Evolutionary conservation across 2,888 invertebrate species (phyloP), one percentile per base, ranked within the genome.

Genomic region (Ormyrus rosae): DNA sequence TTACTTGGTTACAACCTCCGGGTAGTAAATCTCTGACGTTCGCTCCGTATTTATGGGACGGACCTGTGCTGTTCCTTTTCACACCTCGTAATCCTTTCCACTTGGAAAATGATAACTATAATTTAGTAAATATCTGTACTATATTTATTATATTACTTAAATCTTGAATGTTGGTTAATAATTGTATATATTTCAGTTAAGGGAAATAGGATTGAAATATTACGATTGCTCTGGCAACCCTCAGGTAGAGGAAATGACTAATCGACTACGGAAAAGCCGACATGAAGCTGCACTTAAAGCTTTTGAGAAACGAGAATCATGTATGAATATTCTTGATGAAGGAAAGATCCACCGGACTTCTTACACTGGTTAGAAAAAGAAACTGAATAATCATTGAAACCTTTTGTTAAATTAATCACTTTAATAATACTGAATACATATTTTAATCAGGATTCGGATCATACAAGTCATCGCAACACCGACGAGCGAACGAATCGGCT

Each of bases 81-180:
- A 95, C 96, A 0, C 96, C 96, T 7, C 92, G 94, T 80, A 95
- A 95, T 90, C 94, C 96, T n/a, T 91, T 96, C 60, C 92, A 93
- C 86, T 91, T 92, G 73, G 92, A 93, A 83, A 92, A 94, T 85
- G 94, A 95, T 69, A 93, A 94, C 85, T 95, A 94, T 88, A 92
- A 94, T 85, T 91, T 96, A 93, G 96, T 96, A 92, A 81, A 82
- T 79, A 68, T 63, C 9, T 63, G n/a, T 6, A 11, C 7, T 68
- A 6, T 55, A 53, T 69, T 69, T 48, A 64, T 51, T 51, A 8
- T 19, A 4, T 34, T 34, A 34, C 34, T 34, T 34, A 34, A 34
- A 34, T 34, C 34, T 34, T 34, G 34, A 34, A 34, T 19, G n/a
- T 13, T 48, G 4, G 34, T 34, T 58, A 13, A 48, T 78, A 69